A percentile compares a stretch with the other conserved stretches of the same genome.
Evolutionary conservation across 2,113 vertebrate genomes (phyloP).

Genomic region (Peromyscus californicus): DNA sequence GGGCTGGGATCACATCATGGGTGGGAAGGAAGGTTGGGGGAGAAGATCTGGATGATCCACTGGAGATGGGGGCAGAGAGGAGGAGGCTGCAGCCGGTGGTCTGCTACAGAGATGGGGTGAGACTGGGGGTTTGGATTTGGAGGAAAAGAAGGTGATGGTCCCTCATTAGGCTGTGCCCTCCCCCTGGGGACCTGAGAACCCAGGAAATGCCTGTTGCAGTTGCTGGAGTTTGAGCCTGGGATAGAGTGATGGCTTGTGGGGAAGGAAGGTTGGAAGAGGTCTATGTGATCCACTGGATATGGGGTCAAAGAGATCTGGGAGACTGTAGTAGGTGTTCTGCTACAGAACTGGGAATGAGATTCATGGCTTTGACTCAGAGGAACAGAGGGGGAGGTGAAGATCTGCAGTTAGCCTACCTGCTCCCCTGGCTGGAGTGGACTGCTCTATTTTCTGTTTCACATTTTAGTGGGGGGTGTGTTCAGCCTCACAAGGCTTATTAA

Average conservation of each 20-base stretch:
- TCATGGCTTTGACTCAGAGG: not conserved
- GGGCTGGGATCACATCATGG: not conserved
- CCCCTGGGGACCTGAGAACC: too few relatives aligned
- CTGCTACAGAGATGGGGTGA: too few relatives aligned
- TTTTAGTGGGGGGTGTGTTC: slow-evolving; percentile 66
- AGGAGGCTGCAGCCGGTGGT: too few relatives aligned
- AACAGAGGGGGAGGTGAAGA: not conserved
- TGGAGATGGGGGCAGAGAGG: too few relatives aligned
- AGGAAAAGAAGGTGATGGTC: too few relatives aligned
- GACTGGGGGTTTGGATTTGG: too few relatives aligned
- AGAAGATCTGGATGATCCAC: too few relatives aligned
- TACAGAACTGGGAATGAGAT: not conserved
- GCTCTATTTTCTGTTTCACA: slow-evolving; percentile 69
- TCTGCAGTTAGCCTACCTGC: not conserved
- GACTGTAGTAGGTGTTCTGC: not conserved
- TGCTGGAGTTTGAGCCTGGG: too few relatives aligned
- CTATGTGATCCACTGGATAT: not conserved
- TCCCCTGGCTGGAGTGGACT: not conserved
- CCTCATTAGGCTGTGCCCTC: too few relatives aligned
- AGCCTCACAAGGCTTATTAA: slow-evolving; percentile 75
- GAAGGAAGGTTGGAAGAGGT: not conserved
- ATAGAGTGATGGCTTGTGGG: not conserved
- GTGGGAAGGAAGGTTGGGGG: too few relatives aligned
- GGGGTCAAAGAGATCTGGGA: not conserved
- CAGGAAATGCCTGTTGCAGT: too few relatives aligned